phyloP scores from a whole-genome alignment of 2,113 vertebrate species.

The Burhinus bistriatus region DNA sequence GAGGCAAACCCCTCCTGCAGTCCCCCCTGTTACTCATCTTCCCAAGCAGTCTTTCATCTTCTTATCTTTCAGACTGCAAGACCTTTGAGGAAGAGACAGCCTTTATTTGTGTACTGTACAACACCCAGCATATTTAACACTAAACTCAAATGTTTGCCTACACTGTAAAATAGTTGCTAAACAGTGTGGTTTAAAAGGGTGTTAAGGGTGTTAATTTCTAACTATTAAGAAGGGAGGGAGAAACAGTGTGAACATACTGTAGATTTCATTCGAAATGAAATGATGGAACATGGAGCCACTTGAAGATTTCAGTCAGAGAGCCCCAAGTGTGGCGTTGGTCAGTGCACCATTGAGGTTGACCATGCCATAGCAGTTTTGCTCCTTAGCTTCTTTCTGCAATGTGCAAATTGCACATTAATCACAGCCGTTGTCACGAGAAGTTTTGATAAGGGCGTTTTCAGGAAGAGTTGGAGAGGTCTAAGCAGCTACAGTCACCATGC shows the following conservation, averaged over 20 bases:
- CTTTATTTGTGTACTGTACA: constrained; percentile 44
- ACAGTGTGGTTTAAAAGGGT: neutral
- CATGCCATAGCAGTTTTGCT: neutral
- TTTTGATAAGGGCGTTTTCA: neutral
- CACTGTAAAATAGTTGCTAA: neutral
- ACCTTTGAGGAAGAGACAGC: constrained; percentile 41
- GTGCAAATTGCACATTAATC: rapidly evolving
- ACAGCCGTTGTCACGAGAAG: rapidly evolving
- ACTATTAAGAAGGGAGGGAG: neutral
- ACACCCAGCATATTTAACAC: neutral
- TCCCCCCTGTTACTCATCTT: neutral
- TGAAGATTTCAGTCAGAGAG: neutral
- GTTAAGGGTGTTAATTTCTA: constrained; percentile 7
- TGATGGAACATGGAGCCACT: neutral
- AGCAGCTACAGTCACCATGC: neutral
- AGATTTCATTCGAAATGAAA: neutral
- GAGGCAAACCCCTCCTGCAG: neutral
- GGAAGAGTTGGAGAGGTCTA: neutral
- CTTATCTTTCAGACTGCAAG: constrained; percentile 53
- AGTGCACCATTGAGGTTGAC: neutral
- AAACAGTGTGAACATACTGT: neutral
- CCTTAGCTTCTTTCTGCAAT: neutral
- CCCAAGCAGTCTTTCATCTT: constrained; percentile 42
- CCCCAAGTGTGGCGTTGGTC: rapidly evolving
- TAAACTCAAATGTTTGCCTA: constrained; percentile 17